Evolutionary conservation across 1,140 invertebrate genomes (phyloP).

Genomic region (Meloidogyne exigua): DNA sequence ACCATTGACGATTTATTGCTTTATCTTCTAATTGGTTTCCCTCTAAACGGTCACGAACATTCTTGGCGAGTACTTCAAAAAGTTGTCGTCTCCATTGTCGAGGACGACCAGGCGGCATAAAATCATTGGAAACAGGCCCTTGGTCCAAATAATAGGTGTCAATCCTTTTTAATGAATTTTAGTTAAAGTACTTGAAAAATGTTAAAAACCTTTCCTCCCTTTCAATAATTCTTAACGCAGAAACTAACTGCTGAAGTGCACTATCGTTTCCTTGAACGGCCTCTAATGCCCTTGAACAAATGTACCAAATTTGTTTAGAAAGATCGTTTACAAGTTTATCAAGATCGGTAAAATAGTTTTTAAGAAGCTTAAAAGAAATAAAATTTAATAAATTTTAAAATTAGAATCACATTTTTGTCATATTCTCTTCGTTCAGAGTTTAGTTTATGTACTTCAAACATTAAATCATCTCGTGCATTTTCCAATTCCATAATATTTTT

Average conservation of each 20-base stretch:
- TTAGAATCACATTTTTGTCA: constrained; percentile 67
- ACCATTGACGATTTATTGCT: constrained; percentile 88
- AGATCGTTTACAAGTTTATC: constrained; percentile 83
- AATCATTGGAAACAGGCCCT: constrained; percentile 67
- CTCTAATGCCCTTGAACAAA: constrained; percentile 83
- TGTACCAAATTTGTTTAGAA: constrained; percentile 84
- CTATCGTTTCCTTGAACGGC: constrained; percentile 88
- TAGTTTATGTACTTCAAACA: constrained; percentile 89
- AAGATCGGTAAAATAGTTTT: constrained; percentile 92
- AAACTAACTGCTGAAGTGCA: constrained; percentile 92
- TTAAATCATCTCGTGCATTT: constrained; percentile 87
- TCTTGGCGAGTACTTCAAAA: constrained; percentile 63
- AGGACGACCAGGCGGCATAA: constrained; percentile 85
- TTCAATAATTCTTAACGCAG: constrained; percentile 90
- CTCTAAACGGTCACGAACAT: constrained; percentile 64
- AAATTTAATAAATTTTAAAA: not conserved
- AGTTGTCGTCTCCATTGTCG: constrained; percentile 87
- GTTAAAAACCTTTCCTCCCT: constrained; percentile 82
- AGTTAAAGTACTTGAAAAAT: constrained; percentile 47
- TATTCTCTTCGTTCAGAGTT: constrained; percentile 82
- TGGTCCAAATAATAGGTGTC: constrained; percentile 61
- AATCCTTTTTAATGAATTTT: constrained; percentile 55
- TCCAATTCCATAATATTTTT: constrained; percentile 85
- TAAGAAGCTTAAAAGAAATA: constrained; percentile 69
- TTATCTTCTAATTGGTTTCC: constrained; percentile 86